These are phyloP conservation scores for Zingel zingel DNA, from an alignment of 2,113 vertebrate species.

Conservation along the genomic window DNA sequence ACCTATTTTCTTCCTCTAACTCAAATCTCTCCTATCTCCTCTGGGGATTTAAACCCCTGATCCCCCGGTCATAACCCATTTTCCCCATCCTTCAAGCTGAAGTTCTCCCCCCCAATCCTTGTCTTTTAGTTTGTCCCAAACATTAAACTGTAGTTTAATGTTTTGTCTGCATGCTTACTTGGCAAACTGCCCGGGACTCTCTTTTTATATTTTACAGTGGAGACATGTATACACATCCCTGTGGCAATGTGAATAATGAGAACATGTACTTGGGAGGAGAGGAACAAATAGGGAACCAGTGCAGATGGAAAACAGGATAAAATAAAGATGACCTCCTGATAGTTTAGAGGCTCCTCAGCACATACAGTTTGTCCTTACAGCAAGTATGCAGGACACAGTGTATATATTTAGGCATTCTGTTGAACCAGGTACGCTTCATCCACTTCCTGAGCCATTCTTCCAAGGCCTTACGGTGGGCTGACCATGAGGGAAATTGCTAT, in stretches of 20 bases:
- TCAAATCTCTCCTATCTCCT: background rate
- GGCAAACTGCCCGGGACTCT: slow-evolving; percentile 52
- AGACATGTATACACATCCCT: slow-evolving; percentile 58
- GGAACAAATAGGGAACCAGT: slow-evolving; percentile 62
- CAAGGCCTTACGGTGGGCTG: background rate
- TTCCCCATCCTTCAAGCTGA: background rate
- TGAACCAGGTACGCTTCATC: slow-evolving; percentile 8
- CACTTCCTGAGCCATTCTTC: background rate
- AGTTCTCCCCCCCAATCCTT: background rate
- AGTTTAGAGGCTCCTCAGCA: slow-evolving; percentile 18
- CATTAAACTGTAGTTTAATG: slow-evolving; percentile 51
- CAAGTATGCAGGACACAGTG: background rate
- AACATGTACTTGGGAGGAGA: slow-evolving; percentile 65
- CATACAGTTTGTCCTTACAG: slow-evolving; percentile 5
- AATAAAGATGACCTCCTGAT: slow-evolving; percentile 61
- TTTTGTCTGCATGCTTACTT: slow-evolving; percentile 52
- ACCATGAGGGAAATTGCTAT: slow-evolving; percentile 12
- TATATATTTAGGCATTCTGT: slow-evolving; percentile 13
- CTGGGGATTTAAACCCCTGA: background rate
- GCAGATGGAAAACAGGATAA: slow-evolving; percentile 59
- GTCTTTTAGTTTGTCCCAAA: slow-evolving; percentile 55
- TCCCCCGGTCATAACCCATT: slow-evolving; percentile 1
- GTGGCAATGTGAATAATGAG: slow-evolving; percentile 69
- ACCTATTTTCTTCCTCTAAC: slow-evolving; percentile 12
- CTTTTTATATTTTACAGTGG: slow-evolving; percentile 58